Evolutionary conservation across 2,797 vertebrate genomes (phyloP).

Genomic region (Catamblyrhynchus diadema): DNA sequence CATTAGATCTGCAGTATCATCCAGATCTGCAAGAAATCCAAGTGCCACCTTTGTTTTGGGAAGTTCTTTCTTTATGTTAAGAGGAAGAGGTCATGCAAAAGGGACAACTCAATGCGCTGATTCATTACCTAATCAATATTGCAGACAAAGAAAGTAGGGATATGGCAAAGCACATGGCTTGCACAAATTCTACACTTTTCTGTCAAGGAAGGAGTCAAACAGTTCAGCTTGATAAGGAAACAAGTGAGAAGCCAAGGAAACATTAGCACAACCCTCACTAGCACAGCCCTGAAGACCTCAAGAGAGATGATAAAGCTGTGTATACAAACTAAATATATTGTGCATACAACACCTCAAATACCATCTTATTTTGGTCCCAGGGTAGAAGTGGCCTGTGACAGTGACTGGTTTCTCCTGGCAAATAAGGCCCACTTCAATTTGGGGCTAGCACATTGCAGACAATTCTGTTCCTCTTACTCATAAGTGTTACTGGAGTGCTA

Average conservation of each 20-base stretch:
- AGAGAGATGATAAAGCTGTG: not conserved
- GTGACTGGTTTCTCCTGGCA: not conserved
- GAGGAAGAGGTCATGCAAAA: not conserved
- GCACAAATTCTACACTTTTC: not conserved
- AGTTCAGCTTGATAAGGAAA: not conserved
- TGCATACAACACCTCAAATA: not conserved
- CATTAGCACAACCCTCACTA: not conserved
- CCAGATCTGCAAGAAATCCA: not conserved
- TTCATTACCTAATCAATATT: not conserved
- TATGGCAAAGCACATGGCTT: not conserved
- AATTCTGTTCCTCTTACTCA: not conserved
- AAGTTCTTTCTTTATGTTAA: not conserved
- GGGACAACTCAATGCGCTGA: not conserved
- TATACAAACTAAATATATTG: not conserved
- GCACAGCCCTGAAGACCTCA: not conserved
- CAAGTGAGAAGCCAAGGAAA: not conserved
- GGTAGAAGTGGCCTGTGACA: not conserved
- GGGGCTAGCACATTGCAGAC: not conserved
- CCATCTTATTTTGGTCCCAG: not conserved
- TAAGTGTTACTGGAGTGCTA: rapidly evolving
- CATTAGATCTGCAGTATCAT: not conserved
- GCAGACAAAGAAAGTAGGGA: not conserved
- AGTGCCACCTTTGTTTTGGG: not conserved
- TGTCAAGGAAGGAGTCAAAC: not conserved
- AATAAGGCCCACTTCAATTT: not conserved